A percentile compares a stretch with the other conserved stretches of the same genome.
phyloP scores from a whole-genome alignment of 2,888 invertebrate species.

The Aphelenchoides bicaudatus region DNA sequence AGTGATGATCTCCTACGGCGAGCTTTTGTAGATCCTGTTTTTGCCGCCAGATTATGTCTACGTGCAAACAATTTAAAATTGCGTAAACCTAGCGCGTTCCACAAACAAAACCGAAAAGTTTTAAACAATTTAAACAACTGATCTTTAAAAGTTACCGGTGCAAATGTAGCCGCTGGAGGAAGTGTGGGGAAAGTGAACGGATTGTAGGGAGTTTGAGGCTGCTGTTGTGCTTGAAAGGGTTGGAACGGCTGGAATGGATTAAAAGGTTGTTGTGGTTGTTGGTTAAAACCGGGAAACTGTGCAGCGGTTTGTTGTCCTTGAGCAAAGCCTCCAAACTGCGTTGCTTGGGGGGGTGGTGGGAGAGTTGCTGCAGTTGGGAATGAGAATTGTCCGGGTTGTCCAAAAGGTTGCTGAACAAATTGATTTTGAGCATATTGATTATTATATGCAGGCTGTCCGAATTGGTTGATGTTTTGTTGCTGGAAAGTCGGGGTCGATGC shows the following conservation, averaged over 20 bases:
- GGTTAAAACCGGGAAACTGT: constrained; percentile 24
- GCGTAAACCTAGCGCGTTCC: too few species aligned
- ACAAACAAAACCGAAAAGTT: too few species aligned
- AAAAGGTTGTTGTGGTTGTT: constrained; percentile 22
- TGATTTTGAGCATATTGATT: neutral
- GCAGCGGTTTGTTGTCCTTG: neutral
- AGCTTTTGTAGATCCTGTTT: too few species aligned
- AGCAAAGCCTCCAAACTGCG: constrained; percentile 2
- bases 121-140: neutral
- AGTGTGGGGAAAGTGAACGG: constrained; percentile 39
- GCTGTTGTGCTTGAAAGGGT: constrained; percentile 28
- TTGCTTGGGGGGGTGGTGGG: constrained; percentile 16
- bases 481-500: too few species aligned
- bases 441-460: neutral
- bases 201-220: constrained; percentile 26
- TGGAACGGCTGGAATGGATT: constrained; percentile 59
- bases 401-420: neutral
- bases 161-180: constrained; percentile 23
- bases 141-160: constrained; percentile 22
- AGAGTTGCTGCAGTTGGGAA: constrained; percentile 4
- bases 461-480: neutral
- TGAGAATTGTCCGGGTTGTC: constrained; percentile 15
- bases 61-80: too few species aligned
- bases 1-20: too few species aligned
- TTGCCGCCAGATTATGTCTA: too few species aligned